A percentile compares a stretch with the other conserved stretches of the same genome.
Conservation (phyloP, 2,113 vertebrate genomes). For the Henicopernis longicauda region DNA sequence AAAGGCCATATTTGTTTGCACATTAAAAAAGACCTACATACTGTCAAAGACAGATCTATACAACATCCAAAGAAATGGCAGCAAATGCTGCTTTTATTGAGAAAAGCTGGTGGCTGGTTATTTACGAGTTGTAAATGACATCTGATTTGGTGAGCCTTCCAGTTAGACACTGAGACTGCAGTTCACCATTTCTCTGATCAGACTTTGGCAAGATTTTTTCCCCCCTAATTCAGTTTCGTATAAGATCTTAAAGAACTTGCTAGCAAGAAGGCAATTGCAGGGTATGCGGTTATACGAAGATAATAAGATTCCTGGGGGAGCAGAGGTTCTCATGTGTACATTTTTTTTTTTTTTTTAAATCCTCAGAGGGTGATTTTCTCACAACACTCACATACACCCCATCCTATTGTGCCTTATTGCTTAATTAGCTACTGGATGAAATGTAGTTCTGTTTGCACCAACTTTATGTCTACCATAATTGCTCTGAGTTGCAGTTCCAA, state of each 20-base stretch:
- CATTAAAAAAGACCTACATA: not conserved
- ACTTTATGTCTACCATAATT: constrained; percentile 70
- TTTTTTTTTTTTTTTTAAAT: not conserved
- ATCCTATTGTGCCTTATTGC: constrained; percentile 53
- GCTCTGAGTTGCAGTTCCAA: constrained; percentile 58
- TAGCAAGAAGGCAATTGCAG: not conserved
- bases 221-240: not conserved
- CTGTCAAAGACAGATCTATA: not conserved
- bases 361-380: constrained; percentile 62
- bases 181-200: constrained; percentile 1
- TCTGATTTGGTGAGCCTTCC: not conserved
- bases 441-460: constrained; percentile 67
- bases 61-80: not conserved
- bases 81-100: not conserved
- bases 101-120: not conserved
- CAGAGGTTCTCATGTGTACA: constrained; percentile 24
- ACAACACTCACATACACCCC: not conserved
- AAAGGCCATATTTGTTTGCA: not conserved
- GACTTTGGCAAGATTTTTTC: not conserved
- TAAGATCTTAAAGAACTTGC: constrained; percentile 23
- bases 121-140: not conserved
- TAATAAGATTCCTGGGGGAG: constrained; percentile 54
- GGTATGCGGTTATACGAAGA: not conserved
- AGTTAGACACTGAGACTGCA: not conserved
- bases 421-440: constrained; percentile 71